Evolutionary conservation across 2,113 vertebrate species (phyloP), one percentile per base, ranked within the genome.

Genomic region (Paradisaea rubra): DNA sequence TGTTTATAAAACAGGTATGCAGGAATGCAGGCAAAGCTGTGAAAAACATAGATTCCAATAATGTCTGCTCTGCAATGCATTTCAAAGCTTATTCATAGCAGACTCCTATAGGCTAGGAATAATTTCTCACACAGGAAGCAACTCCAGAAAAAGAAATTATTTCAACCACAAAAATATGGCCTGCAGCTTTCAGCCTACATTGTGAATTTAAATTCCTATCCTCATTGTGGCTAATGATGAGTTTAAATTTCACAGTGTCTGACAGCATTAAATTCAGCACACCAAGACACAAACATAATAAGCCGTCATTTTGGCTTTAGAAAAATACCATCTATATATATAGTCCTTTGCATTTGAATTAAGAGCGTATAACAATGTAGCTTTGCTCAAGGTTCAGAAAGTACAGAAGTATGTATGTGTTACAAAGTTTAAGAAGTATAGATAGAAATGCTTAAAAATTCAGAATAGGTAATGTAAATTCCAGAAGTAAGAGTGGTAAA

Each of bases 231-330:
- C 61, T 95, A 93, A 96, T 89, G 82, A 89, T 1, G 11, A 81
- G 73, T 89, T 92, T 92, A 72, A 52, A 82, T 87, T 92, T 94
- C 89, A 89, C 54, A 83, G 64, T 91, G 64, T 92, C 70, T 96
- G 83, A 81, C 70, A 92, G 44, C 28, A 93, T 69, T 89, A 92
- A 91, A 83, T 89, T 93, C 78, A 93, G 59, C 33, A 47, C 56
- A 83, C 24, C 33, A 65, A 81, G 78, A 66, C 24, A 78, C 23
- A 91, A 66, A 52, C 16, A 52, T 61, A 76, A 59, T 85, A 88
- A 94, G 65, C 8, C 52, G 64, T 84, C 30, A 22, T 79, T 92
- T 77, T 81, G 30, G n/a, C 65, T 83, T 42, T 74, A 68, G 65
- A 77, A 93, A 92, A 81, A 80, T 44, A 47, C n/a, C 23, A 54